These are phyloP conservation scores for Mya arenaria DNA, from an alignment of 1,140 invertebrate genomes.

Conservation along the genomic window DNA sequence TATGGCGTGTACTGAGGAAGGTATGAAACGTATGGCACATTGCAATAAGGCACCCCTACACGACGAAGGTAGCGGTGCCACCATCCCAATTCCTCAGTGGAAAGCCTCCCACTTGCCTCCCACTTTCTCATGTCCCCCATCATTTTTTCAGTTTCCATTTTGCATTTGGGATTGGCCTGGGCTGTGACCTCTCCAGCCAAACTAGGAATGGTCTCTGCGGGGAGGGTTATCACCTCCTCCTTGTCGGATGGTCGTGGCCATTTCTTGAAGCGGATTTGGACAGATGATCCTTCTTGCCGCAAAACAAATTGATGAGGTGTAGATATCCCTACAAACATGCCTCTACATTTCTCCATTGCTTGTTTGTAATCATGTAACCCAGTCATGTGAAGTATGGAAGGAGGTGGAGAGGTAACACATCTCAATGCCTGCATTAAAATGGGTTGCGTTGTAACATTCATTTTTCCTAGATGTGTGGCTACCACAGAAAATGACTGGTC, in stretches of 20 bases:
- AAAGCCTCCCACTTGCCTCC: background rate
- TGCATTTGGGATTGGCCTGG: no score
- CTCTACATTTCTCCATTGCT: background rate
- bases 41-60: background rate
- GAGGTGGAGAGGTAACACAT: background rate
- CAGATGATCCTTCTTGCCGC: background rate
- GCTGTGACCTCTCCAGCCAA: background rate
- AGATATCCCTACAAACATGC: background rate
- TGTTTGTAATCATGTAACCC: conserved; percentile 15
- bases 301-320: conserved; percentile 3
- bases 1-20: background rate
- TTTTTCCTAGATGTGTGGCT: background rate
- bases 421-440: background rate
- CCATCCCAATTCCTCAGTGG: background rate
- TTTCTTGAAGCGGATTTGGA: background rate
- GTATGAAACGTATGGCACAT: background rate
- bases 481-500: background rate
- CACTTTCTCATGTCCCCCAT: conserved; percentile 3
- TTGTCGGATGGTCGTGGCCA: background rate
- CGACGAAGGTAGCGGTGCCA: background rate
- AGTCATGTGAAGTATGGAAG: background rate
- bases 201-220: background rate
- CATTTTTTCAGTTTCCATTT: no score
- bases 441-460: background rate
- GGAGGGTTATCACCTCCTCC: background rate